These are phyloP conservation scores for Nibea albiflora DNA, from an alignment of 2,113 vertebrate genomes.

Conservation along the genomic window DNA sequence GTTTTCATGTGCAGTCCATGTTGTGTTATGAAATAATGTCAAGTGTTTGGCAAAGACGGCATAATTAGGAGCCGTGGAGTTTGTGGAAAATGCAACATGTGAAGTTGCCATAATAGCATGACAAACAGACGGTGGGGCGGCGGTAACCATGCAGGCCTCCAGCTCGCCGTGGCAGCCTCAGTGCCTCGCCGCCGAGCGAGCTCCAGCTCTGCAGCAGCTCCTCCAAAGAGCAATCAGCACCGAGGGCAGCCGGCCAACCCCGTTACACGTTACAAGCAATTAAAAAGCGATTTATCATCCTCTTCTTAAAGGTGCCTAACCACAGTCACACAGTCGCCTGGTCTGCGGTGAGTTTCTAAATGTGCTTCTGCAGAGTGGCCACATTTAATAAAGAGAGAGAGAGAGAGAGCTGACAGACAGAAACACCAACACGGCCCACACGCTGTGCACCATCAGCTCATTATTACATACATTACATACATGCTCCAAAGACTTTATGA, in stretches of 20 bases:
- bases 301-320: slow-evolving; percentile 73
- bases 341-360: slow-evolving; percentile 61
- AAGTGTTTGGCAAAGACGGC: slow-evolving; percentile 40
- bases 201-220: slow-evolving; percentile 27
- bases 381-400: slow-evolving; percentile 63
- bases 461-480: too few species aligned
- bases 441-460: background rate
- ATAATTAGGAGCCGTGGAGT: slow-evolving; percentile 39
- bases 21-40: slow-evolving; percentile 51
- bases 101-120: slow-evolving; percentile 54
- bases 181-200: slow-evolving; percentile 1
- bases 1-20: slow-evolving; percentile 57
- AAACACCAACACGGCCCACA: slow-evolving; percentile 39
- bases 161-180: background rate
- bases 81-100: slow-evolving; percentile 46
- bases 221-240: slow-evolving; percentile 54
- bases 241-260: slow-evolving; percentile 45
- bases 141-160: slow-evolving; percentile 35
- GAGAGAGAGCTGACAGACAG: slow-evolving; percentile 41
- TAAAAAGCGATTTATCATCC: slow-evolving; percentile 76
- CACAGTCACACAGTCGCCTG: slow-evolving; percentile 74
- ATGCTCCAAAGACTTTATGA: too few species aligned
- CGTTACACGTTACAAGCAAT: slow-evolving; percentile 73
- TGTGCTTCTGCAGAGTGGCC: slow-evolving; percentile 57
- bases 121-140: slow-evolving; percentile 29